phyloP scores from a whole-genome alignment of 2,113 vertebrate genomes.

The Lates calcarifer region DNA sequence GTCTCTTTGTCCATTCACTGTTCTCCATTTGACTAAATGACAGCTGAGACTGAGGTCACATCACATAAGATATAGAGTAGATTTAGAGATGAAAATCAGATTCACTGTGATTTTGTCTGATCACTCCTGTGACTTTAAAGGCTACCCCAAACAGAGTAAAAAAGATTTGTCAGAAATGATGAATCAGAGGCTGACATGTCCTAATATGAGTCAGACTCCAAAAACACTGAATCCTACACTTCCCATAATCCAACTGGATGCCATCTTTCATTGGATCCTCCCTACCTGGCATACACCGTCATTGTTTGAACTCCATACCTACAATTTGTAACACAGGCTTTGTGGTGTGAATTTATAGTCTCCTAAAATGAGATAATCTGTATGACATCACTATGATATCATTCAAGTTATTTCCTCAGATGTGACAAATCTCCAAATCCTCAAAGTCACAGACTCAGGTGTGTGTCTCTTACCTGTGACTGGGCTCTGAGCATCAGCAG shows the following conservation, averaged over 20 bases:
- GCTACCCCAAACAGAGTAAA: no score
- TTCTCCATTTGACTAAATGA: background rate
- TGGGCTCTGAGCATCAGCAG: conserved; percentile 91
- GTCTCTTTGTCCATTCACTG: background rate
- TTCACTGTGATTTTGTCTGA: background rate
- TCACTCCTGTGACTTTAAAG: no score
- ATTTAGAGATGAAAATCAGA: background rate
- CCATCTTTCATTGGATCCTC: background rate
- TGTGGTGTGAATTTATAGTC: background rate
- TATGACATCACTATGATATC: background rate
- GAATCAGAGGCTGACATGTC: background rate
- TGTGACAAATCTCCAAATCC: background rate
- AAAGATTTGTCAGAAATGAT: background rate
- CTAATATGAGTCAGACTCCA: background rate
- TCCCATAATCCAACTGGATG: background rate
- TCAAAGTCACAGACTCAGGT: background rate
- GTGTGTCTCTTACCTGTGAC: conserved; percentile 90
- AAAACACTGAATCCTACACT: background rate
- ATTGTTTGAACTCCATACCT: background rate
- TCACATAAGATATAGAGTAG: background rate
- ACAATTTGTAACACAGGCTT: background rate
- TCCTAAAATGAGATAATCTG: background rate
- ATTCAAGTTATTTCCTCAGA: background rate
- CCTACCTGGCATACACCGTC: background rate
- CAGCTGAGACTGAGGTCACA: background rate